These are phyloP conservation scores for Drosophila austrosaltans DNA, from an alignment of 2,888 invertebrate genomes.

Conservation along the genomic window DNA sequence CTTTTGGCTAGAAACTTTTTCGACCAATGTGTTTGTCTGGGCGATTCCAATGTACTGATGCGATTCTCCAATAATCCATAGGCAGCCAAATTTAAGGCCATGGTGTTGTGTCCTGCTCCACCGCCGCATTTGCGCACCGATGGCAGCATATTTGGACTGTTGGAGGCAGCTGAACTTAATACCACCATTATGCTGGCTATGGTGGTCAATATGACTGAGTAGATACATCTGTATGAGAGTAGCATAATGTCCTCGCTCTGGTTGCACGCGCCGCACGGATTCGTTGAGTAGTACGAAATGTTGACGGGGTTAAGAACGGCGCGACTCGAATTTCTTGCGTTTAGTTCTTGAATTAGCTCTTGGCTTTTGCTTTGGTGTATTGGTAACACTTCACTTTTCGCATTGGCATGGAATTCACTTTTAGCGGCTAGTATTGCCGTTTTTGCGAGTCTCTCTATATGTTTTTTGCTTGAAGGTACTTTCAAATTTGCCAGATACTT, in stretches of 20 bases:
- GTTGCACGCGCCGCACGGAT: constrained; percentile 70
- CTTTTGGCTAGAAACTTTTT: constrained; percentile 79
- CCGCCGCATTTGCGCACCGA: constrained; percentile 56
- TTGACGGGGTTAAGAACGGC: constrained; percentile 49
- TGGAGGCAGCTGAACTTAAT: constrained; percentile 62
- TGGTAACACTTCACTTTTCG: constrained; percentile 72
- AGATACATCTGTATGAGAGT: constrained; percentile 67
- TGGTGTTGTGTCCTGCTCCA: constrained; percentile 39
- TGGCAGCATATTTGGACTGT: constrained; percentile 46
- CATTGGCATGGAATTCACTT: constrained; percentile 66
- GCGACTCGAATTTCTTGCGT: constrained; percentile 21
- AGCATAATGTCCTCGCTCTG: constrained; percentile 76
- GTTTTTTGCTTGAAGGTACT: constrained; percentile 48
- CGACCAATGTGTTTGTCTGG: constrained; percentile 69
- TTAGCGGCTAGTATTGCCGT: constrained; percentile 56
- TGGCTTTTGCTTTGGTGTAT: constrained; percentile 44
- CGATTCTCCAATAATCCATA: constrained; percentile 72
- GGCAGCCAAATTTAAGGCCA: constrained; percentile 61
- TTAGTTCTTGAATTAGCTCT: constrained; percentile 42
- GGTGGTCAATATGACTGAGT: constrained; percentile 68
- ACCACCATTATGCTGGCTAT: constrained; percentile 78
- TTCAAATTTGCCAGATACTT: constrained; percentile 50
- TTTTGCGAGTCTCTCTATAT: constrained; percentile 24
- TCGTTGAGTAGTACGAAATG: constrained; percentile 59
- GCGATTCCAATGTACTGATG: constrained; percentile 62